phyloP scores from a whole-genome alignment of 2,797 vertebrate species.

The Anniella stebbinsi region DNA sequence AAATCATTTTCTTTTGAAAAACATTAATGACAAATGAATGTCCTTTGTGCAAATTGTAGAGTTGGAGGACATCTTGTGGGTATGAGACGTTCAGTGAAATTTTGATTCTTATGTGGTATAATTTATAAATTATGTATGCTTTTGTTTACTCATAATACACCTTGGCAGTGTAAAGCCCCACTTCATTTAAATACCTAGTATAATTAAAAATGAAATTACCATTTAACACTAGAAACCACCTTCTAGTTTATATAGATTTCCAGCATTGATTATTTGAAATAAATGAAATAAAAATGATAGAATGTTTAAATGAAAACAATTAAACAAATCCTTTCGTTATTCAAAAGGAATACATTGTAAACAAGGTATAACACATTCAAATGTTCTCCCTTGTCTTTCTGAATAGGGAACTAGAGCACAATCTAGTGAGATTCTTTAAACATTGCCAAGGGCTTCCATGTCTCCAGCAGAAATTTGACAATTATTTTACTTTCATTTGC shows the following conservation, averaged over 20 bases:
- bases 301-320: slow-evolving; percentile 48
- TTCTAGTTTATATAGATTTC: slow-evolving; percentile 45
- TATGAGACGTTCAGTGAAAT: neutral
- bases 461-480: neutral
- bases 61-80: neutral
- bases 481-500: neutral
- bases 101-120: neutral
- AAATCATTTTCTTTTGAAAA: neutral
- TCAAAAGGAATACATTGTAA: slow-evolving; percentile 57
- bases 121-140: neutral
- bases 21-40: neutral
- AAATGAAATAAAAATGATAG: slow-evolving; percentile 24
- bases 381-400: slow-evolving; percentile 44
- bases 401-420: neutral
- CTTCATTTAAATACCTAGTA: neutral
- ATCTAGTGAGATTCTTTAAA: neutral
- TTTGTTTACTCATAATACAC: neutral
- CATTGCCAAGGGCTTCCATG: neutral
- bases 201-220: slow-evolving; percentile 49
- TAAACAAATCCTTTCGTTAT: slow-evolving; percentile 34
- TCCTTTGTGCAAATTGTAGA: neutral
- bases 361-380: neutral
- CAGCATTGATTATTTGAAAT: neutral
- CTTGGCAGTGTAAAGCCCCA: too few species aligned
- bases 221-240: slow-evolving; percentile 45